phyloP scores from a whole-genome alignment of 2,113 vertebrate genomes.

The Pangasianodon hypophthalmus region DNA sequence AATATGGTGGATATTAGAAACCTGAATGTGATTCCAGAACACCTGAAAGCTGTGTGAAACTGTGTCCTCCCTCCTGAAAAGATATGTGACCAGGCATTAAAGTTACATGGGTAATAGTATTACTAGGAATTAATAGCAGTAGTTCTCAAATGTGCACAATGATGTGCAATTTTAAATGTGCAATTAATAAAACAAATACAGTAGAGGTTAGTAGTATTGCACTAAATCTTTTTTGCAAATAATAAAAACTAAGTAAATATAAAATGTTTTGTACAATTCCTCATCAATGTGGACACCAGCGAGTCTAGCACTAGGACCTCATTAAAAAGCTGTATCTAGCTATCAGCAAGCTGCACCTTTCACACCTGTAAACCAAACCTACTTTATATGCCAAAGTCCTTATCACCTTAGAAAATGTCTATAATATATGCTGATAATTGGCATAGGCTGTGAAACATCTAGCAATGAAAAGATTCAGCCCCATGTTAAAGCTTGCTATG shows the following conservation, averaged over 20 bases:
- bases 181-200: neutral
- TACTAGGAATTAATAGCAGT: neutral
- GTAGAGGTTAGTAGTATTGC: neutral
- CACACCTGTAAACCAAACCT: neutral
- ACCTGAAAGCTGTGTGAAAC: neutral
- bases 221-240: neutral
- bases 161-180: neutral
- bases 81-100: neutral
- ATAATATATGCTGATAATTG: neutral
- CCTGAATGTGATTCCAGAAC: neutral
- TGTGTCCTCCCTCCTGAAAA: neutral
- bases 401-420: neutral
- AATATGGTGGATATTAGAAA: neutral
- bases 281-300: neutral
- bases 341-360: neutral
- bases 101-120: neutral
- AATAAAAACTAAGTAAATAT: neutral
- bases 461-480: neutral
- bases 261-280: neutral
- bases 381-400: neutral
- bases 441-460: neutral
- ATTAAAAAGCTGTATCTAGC: neutral
- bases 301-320: neutral
- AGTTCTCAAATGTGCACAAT: neutral
- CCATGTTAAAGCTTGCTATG: neutral